These are phyloP conservation scores for Atractosteus spatula DNA, from an alignment of 2,113 vertebrate genomes.

Conservation along the genomic window DNA sequence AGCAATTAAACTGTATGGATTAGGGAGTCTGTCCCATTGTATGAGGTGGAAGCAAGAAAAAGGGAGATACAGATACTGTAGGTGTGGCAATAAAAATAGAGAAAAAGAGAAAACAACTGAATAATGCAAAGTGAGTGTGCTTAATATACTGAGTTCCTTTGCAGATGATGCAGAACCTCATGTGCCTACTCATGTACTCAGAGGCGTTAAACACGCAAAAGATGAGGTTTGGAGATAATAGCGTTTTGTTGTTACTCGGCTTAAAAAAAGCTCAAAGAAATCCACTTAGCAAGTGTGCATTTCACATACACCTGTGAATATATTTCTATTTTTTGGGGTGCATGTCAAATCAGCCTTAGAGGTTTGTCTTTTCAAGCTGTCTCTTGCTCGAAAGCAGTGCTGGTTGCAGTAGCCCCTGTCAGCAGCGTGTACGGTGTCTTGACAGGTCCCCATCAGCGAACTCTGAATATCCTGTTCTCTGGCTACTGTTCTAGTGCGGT, in stretches of 20 bases:
- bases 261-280: no score
- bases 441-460: no score
- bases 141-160: conserved; percentile 49
- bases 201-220: neutral
- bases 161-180: conserved; percentile 35
- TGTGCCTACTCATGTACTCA: conserved; percentile 17
- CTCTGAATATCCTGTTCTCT: conserved; percentile 23
- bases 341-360: no score
- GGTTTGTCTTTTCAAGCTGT: no score
- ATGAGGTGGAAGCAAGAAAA: conserved; percentile 38
- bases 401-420: no score
- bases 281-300: no score
- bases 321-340: no score
- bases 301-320: no score
- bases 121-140: neutral
- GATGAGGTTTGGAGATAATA: no score
- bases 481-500: conserved; percentile 17
- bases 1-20: conserved; percentile 71
- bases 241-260: no score
- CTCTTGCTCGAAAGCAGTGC: no score
- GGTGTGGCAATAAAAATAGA: neutral
- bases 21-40: conserved; percentile 48
- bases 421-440: no score
- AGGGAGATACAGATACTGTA: conserved; percentile 12
- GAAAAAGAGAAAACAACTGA: neutral